Base-by-base conservation (phyloP, 2,113 vertebrate species). In the Dasyurus viverrinus region DNA sequence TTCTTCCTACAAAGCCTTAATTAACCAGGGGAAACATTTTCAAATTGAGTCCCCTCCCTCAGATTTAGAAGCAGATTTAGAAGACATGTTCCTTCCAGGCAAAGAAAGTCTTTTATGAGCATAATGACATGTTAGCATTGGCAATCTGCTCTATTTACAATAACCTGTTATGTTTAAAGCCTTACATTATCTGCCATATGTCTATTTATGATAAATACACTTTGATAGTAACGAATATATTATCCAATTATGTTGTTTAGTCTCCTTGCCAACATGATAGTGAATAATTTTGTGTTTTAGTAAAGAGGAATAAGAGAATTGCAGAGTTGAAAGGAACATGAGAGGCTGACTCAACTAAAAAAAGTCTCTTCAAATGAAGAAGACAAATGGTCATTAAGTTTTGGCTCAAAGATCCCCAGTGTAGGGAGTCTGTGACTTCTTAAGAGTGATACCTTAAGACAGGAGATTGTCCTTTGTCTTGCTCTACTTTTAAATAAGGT, bases 181-280 rank as follows among this genome's bases (percentile, higher is more conserved):
- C 90, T 92, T 93, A 94, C 48, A 68, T 52, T 60, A 54, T 84
- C 9, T 27, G 47, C 91, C 90, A 94, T 60, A 54, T 60, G 16
- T 42, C 47, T 90, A 46, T 89, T 97, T 8, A 42, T 76, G 54
- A 10, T 92, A 60, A 53, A 54, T 92, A 91, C 60, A 30, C 27
- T 93, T 93, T 92, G 93, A 93, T 50, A 93, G n/a, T 94, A n/a
- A 90, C 54, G 55, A 84, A 8, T 53, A 9, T 92, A 24, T 91
- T 90, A 30, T 90, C 48, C 47, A 92, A 60, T 94, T 89, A n/a
- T 48, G 42, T 89, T 8, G 36, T 54, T 95, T 93, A 90, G 91
- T 54, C 90, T 93, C 47, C 55, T 95, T 94, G 95, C 95, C 94
- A 76, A 95, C 94, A 55, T 50, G 91, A 54, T 91, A 94, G 94